phyloP scores from a whole-genome alignment of 2,113 vertebrate species.

The Clinocottus analis region DNA sequence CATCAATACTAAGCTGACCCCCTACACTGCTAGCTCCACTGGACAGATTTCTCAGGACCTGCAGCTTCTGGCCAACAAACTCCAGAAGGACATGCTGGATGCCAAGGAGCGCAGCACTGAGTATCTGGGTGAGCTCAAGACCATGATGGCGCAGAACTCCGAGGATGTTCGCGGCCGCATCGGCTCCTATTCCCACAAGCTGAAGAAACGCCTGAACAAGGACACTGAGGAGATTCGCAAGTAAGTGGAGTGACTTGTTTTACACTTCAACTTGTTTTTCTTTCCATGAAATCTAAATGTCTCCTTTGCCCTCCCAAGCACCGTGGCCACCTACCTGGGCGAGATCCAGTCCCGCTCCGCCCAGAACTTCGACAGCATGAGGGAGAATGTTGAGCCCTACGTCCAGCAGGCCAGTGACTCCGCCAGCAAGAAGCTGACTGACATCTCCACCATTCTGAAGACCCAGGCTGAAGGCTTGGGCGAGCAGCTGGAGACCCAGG shows the following conservation, averaged over 20 bases:
- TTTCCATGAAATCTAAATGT: slow-evolving; percentile 14
- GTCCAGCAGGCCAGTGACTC: slow-evolving; percentile 67
- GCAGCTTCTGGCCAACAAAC: slow-evolving; percentile 76
- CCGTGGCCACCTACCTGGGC: slow-evolving; percentile 76
- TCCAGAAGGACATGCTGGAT: slow-evolving; percentile 84
- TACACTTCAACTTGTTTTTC: background rate
- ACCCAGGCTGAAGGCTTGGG: slow-evolving; percentile 76
- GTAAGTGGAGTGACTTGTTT: slow-evolving; percentile 61
- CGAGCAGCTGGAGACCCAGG: slow-evolving; percentile 76
- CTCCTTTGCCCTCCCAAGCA: slow-evolving; percentile 56
- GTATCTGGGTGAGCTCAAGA: slow-evolving; percentile 82
- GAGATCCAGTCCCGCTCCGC: slow-evolving; percentile 79
- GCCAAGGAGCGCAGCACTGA: slow-evolving; percentile 78
- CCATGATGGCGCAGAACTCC: slow-evolving; percentile 81
- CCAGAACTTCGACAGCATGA: slow-evolving; percentile 75
- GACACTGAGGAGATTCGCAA: slow-evolving; percentile 81
- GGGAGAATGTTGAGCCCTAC: slow-evolving; percentile 74
- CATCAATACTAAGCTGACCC: slow-evolving; percentile 76
- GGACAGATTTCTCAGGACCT: slow-evolving; percentile 77
- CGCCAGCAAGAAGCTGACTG: slow-evolving; percentile 70
- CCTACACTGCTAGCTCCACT: slow-evolving; percentile 69
- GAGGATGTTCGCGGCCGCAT: slow-evolving; percentile 76
- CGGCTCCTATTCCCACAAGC: slow-evolving; percentile 79
- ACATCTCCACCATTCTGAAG: slow-evolving; percentile 72
- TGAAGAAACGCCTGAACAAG: slow-evolving; percentile 85